Evolutionary conservation across 2,113 vertebrate genomes (phyloP), one percentile per base, ranked within the genome.

Genomic region (Pagrus major): DNA sequence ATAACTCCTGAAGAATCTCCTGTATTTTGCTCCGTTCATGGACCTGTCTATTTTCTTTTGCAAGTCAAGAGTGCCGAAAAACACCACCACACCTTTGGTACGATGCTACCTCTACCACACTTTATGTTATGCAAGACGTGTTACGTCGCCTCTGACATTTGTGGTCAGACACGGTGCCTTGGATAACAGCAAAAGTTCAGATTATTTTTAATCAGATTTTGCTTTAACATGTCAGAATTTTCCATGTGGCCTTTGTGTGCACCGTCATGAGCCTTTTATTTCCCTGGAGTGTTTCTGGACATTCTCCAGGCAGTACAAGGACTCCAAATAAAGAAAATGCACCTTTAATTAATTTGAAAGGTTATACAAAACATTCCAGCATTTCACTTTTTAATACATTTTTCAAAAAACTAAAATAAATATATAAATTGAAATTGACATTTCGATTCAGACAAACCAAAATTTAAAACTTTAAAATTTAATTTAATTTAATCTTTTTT

Each of bases 211-310:
- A 63, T 58, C 47, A 68, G 25, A 52, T 59, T 25, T 46, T 14
- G 31, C 27, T 67, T 42, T 71, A 39, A 54, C n/a, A 51, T 56
- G 41, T 69, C 47, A 76, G 9, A 47, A 46, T 68, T 51, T 66
- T 75, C 27, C 35, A 33, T 35, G 42, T 51, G 23, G 21, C 9
- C 16, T 81, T 58, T 55, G 58, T 9, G 54, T 56, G 41, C 33
- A 35, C 21, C 3, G 14, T 74, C 35, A 47, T 23, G 11, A 71
- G 51, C 9, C 14, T 71, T 63, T 78, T 55, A 77, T 83, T 83
- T 82, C 79, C 75, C 75, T 41, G 5, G 54, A 61, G 71, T 15
- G 55, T 37, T 73, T 71, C 1, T 74, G 68, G 63, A 80, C 4
- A 29, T 44, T 55, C 25, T 81, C 58, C 52, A 67, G 47, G 64